Conservation (phyloP, 2,888 invertebrate species). For the Atethmia centrago region DNA sequence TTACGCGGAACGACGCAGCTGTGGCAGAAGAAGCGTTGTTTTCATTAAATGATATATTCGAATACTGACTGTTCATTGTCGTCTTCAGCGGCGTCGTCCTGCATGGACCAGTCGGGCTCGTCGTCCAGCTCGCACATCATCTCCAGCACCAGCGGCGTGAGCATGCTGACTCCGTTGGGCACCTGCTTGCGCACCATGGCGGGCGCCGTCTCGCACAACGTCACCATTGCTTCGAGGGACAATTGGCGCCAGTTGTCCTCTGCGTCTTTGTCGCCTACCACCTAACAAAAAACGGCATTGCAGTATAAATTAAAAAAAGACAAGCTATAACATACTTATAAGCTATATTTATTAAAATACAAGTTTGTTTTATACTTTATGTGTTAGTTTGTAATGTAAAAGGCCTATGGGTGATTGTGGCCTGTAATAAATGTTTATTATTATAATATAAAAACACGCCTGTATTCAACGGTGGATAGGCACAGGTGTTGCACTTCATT, state of each 20-base stretch:
- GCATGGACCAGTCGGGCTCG: conserved; percentile 96
- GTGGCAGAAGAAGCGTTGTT: background rate
- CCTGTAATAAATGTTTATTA: background rate
- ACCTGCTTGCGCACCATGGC: conserved; percentile 99
- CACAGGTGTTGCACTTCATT: background rate
- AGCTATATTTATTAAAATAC: background rate
- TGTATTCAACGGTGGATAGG: background rate
- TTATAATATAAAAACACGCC: background rate
- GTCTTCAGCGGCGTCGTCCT: conserved; percentile 97
- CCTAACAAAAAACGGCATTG: conserved; percentile 77
- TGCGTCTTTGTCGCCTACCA: conserved; percentile 93
- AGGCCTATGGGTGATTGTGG: background rate
- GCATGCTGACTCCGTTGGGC: conserved; percentile 94
- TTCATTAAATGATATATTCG: background rate
- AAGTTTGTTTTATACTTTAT: conserved; percentile 1
- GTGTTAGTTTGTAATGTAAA: background rate
- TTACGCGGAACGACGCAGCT: background rate
- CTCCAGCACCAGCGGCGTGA: conserved; percentile 96
- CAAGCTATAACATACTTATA: too few relatives aligned
- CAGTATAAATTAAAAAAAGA: background rate
- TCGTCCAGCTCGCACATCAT: conserved; percentile 99
- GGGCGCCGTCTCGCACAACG: conserved; percentile 97
- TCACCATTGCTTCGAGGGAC: conserved; percentile 96
- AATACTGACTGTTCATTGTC: conserved; percentile 94
- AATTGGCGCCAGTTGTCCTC: conserved; percentile 97